Percentiles rank a stretch among this genome's conserved stretches.
Evolutionary conservation across 2,113 vertebrate species (phyloP).

Genomic region (western clawed frog (Xenopus tropicalis)): DNA sequence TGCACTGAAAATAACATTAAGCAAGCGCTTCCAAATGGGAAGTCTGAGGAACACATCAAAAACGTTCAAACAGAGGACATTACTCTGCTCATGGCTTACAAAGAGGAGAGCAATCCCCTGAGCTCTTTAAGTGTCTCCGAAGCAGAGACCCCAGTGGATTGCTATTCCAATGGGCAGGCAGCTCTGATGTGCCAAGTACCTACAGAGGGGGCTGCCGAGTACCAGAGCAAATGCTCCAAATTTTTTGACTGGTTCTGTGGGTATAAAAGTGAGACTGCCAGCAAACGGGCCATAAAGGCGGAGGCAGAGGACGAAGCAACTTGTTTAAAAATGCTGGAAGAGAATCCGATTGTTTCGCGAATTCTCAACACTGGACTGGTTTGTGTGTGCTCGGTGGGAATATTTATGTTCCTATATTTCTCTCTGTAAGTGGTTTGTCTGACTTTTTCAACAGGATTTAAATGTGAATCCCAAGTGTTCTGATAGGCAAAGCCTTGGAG

Average conservation of each 20-base stretch:
- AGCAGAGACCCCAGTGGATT: slow-evolving; percentile 76
- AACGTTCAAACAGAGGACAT: slow-evolving; percentile 74
- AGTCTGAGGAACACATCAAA: slow-evolving; percentile 75
- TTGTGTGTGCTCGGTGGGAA: slow-evolving; percentile 81
- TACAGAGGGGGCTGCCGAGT: slow-evolving; percentile 59
- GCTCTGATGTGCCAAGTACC: slow-evolving; percentile 64
- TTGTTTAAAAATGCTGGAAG: slow-evolving; percentile 86
- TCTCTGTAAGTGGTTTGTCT: slow-evolving; percentile 75
- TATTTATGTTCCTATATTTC: slow-evolving; percentile 97
- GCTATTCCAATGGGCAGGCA: slow-evolving; percentile 68
- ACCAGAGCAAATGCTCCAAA: slow-evolving; percentile 60
- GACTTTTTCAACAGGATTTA: slow-evolving; percentile 44
- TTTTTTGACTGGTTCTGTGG: slow-evolving; percentile 85
- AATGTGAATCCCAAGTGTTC: slow-evolving; percentile 58
- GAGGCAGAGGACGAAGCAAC: slow-evolving; percentile 69
- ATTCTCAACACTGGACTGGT: slow-evolving; percentile 82
- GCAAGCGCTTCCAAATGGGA: slow-evolving; percentile 74
- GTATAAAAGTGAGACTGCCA: slow-evolving; percentile 68
- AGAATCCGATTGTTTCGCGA: slow-evolving; percentile 80
- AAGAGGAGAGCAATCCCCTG: slow-evolving; percentile 67
- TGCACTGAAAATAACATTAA: slow-evolving; percentile 60
- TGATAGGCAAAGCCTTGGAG: slow-evolving; percentile 63
- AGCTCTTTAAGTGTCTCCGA: slow-evolving; percentile 74
- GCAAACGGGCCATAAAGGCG: slow-evolving; percentile 64
- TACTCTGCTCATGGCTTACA: slow-evolving; percentile 76